Percentiles rank a stretch among this genome's conserved stretches.
Conservation (phyloP, 2,888 invertebrate genomes). For the Tenthredo notha region DNA sequence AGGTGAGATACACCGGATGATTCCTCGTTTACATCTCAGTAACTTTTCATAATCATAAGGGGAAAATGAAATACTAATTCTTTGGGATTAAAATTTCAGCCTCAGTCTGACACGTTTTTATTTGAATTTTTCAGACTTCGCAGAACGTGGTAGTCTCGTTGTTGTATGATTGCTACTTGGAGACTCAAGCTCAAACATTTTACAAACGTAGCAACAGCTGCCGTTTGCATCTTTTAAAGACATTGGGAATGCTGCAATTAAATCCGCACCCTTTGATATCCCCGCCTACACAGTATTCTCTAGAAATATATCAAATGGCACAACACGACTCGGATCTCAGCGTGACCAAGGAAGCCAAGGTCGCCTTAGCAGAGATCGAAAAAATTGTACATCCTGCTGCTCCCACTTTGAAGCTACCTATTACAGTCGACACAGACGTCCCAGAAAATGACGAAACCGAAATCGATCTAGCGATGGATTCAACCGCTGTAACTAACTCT, state of each 20-base stretch:
- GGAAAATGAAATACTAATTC: not conserved
- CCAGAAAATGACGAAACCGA: not conserved
- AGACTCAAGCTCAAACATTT: constrained; percentile 60
- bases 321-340: constrained; percentile 64
- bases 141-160: constrained; percentile 65
- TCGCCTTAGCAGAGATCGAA: constrained; percentile 67
- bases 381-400: constrained; percentile 72
- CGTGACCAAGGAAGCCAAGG: constrained; percentile 68
- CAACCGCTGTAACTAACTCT: not conserved
- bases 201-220: constrained; percentile 64
- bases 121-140: constrained; percentile 62
- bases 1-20: too few species aligned
- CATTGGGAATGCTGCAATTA: constrained; percentile 67
- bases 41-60: not conserved
- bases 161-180: constrained; percentile 69
- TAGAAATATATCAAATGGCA: constrained; percentile 71
- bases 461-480: not conserved
- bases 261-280: constrained; percentile 67
- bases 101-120: not conserved
- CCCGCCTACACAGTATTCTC: constrained; percentile 69
- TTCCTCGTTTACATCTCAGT: too few species aligned
- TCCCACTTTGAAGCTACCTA: constrained; percentile 66
- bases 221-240: constrained; percentile 69
- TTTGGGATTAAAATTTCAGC: not conserved
- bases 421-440: constrained; percentile 41